phyloP scores from a whole-genome alignment of 1,140 invertebrate genomes.

The Dysdera silvatica region DNA sequence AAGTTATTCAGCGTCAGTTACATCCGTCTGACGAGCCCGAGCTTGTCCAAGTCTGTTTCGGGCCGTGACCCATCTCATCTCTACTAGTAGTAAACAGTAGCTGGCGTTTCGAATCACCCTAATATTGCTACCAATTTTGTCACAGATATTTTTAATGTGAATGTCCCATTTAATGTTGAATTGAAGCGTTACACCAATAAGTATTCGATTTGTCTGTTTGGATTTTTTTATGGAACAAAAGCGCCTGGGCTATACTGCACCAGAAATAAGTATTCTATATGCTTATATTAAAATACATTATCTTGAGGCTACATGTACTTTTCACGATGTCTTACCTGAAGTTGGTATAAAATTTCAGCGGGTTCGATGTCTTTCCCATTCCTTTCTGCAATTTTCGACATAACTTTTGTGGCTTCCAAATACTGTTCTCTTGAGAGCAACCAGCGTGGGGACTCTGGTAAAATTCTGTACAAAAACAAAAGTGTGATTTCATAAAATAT shows the following conservation, averaged over 20 bases:
- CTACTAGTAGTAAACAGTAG: too few relatives aligned
- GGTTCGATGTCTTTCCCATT: conserved; percentile 34
- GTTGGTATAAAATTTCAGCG: conserved; percentile 5
- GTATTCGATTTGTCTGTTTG: neutral
- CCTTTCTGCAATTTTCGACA: conserved; percentile 39
- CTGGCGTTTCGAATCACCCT: too few relatives aligned
- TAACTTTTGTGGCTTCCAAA: conserved; percentile 40
- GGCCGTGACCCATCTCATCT: too few relatives aligned
- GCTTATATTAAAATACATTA: too few relatives aligned
- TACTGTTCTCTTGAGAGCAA: conserved; percentile 43
- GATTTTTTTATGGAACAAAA: neutral
- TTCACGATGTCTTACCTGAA: conserved; percentile 10
- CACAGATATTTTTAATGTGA: too few relatives aligned
- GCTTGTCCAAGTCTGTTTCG: too few relatives aligned
- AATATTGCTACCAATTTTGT: too few relatives aligned
- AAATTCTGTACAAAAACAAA: conserved; percentile 33
- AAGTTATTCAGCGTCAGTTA: too few relatives aligned
- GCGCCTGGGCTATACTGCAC: neutral
- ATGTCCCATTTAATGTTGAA: too few relatives aligned
- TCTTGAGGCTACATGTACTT: too few relatives aligned
- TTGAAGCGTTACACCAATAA: neutral
- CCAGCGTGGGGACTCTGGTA: conserved; percentile 50
- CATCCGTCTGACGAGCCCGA: too few relatives aligned
- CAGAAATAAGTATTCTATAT: neutral
- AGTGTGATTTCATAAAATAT: neutral